Evolutionary conservation across 2,797 vertebrate genomes (phyloP).

Genomic region (Hemibagrus guttatus): DNA sequence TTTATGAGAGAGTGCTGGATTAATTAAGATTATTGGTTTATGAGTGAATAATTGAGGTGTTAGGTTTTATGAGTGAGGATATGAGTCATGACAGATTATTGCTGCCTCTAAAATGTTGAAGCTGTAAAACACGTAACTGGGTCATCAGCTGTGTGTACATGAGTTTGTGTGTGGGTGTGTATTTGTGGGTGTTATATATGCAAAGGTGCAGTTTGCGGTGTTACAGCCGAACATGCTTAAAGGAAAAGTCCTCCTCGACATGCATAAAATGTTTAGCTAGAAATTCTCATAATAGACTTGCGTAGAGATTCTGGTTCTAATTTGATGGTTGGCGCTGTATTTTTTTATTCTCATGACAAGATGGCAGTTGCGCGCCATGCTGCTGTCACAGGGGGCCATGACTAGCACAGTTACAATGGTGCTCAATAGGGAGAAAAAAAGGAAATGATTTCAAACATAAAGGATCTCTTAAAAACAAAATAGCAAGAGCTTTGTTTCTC

Average conservation of each 20-base stretch:
- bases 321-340: background rate
- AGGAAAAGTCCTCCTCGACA: background rate
- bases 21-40: constrained; percentile 49
- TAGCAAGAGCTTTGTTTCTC: background rate
- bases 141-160: constrained; percentile 52
- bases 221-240: constrained; percentile 9
- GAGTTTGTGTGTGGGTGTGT: constrained; percentile 26
- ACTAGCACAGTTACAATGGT: background rate
- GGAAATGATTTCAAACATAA: background rate
- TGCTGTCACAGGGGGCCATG: no score
- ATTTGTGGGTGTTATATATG: constrained; percentile 12
- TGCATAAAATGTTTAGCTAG: background rate
- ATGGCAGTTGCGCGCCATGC: background rate
- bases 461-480: background rate
- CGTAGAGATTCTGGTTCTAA: background rate
- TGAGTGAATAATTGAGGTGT: constrained; percentile 43
- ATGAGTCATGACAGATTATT: constrained; percentile 71
- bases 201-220: constrained; percentile 16
- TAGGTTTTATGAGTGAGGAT: constrained; percentile 60
- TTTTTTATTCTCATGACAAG: background rate
- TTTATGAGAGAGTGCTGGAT: constrained; percentile 45
- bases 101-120: constrained; percentile 70
- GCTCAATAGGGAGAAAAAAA: background rate
- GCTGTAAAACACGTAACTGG: constrained; percentile 69
- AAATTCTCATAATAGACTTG: background rate